Base-by-base conservation (phyloP, 2,113 vertebrate species). In the Calidris pugnax region DNA sequence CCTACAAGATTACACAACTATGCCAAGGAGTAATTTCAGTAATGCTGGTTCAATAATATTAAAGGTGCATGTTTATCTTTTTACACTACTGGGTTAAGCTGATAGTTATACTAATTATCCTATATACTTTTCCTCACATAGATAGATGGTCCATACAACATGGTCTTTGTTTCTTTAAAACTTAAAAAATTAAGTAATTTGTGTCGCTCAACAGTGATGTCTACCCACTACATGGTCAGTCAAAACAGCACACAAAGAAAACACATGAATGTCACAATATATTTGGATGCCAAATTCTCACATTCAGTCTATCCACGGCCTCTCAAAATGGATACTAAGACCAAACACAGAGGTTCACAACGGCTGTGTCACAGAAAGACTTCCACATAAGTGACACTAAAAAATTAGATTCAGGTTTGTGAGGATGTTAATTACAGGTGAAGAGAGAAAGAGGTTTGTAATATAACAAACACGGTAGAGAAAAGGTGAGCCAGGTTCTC, bases 1-100 rank as follows among this genome's bases (percentile, higher is more conserved):
- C 97, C 97, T 98, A 89, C 7, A 48, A 97, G 83, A 95, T 95
- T 89, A 90, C 51, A 95, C 92, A 97, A 95, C 95, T 97, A 97
- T 96, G 97, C 97, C 97, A 98, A 98, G 97, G 96, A 98, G 91
- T 84, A 85, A 84, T 79, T 96, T 92, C 87, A 92, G 90, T 87
- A 92, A 95, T 97, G 91, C 90, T 96, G 93, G 83, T 95, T 95
- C 80, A 94, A 74, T 68, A 85, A 95, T 57, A 83, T 14, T 94
- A 76, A 93, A 95, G 84, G 87, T 97, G 93, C 96, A 96, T 95
- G 94, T 91, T 95, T 89, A 75, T 85, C 63, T 87, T 96, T 92
- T 74, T 76, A 94, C 59, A 69, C 43, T 84, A 4, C 14, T 74
- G 72, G 76, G 33, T 94, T 86, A 91, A 93, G 50, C 39, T 93